These are phyloP conservation scores for Troglohyphantes excavatus DNA, from an alignment of 2,888 invertebrate genomes.

Conservation along the genomic window DNA sequence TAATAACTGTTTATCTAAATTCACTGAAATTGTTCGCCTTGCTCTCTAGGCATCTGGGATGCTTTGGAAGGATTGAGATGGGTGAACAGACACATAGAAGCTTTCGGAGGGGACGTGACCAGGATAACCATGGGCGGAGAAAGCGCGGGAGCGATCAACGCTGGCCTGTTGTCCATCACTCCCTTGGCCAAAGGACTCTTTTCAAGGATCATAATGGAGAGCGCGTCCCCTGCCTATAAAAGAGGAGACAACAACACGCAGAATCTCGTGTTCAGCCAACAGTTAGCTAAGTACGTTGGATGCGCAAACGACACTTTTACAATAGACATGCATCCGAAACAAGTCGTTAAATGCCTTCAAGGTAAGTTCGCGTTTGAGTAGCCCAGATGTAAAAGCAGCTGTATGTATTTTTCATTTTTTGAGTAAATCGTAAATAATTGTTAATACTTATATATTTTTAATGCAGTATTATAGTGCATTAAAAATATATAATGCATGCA, in stretches of 20 bases:
- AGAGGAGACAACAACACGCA: background rate
- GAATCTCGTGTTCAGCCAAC: background rate
- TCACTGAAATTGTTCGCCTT: too few species aligned
- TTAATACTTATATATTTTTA: too few species aligned
- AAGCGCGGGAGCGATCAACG: slow-evolving; percentile 41
- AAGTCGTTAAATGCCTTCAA: slow-evolving; percentile 46
- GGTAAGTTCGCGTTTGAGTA: too few species aligned
- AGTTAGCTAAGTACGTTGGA: background rate
- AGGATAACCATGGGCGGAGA: slow-evolving; percentile 59
- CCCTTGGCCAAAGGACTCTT: slow-evolving; percentile 25
- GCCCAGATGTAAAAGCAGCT: too few species aligned
- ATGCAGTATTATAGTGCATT: too few species aligned
- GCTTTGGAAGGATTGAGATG: slow-evolving; percentile 16
- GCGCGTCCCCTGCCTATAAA: slow-evolving; percentile 27
- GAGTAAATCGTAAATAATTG: too few species aligned
- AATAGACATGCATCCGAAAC: background rate
- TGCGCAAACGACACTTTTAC: slow-evolving; percentile 11
- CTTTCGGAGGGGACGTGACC: slow-evolving; percentile 47
- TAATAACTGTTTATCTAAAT: too few species aligned
- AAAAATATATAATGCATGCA: too few species aligned
- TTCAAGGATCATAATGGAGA: slow-evolving; percentile 32
- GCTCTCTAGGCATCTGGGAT: slow-evolving; percentile 13
- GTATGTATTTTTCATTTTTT: too few species aligned
- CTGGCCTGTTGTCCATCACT: slow-evolving; percentile 31
- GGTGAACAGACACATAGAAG: slow-evolving; percentile 33